These are phyloP conservation scores for Aulostomus chinensis DNA, from an alignment of 2,797 vertebrate species.

Conservation along the genomic window DNA sequence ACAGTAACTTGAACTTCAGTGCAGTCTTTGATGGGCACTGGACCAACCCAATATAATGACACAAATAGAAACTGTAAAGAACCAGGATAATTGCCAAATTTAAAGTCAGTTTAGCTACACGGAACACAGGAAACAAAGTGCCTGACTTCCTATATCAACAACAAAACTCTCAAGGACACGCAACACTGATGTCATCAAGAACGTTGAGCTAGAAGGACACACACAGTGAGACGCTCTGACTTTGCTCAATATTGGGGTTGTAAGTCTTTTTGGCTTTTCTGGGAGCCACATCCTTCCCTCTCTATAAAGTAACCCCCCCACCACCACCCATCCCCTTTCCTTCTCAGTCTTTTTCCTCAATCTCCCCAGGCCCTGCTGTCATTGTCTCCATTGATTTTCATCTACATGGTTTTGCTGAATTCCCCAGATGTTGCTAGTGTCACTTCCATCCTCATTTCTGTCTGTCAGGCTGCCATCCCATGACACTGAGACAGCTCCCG, in stretches of 20 bases:
- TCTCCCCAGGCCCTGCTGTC: constrained; percentile 26
- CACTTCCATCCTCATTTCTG: constrained; percentile 49
- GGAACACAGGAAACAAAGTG: neutral
- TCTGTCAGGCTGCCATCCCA: constrained; percentile 30
- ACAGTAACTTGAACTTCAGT: no score
- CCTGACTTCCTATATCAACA: neutral
- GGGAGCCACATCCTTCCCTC: constrained; percentile 42
- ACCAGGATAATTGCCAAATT: no score
- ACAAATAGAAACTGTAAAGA: no score
- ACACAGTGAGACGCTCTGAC: constrained; percentile 13
- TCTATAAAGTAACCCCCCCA: constrained; percentile 7
- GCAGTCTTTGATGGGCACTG: no score
- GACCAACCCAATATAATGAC: no score
- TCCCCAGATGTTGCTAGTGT: constrained; percentile 41
- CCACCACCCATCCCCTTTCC: constrained; percentile 22
- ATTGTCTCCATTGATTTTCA: constrained; percentile 50
- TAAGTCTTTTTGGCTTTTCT: constrained; percentile 42
- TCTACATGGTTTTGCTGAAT: constrained; percentile 49
- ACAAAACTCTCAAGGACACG: constrained; percentile 27
- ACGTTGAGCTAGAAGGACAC: constrained; percentile 33
- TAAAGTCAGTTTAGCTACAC: no score
- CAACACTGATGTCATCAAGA: constrained; percentile 12
- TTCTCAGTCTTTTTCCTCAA: constrained; percentile 21
- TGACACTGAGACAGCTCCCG: constrained; percentile 17
- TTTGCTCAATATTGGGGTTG: constrained; percentile 37